A percentile compares a stretch with the other conserved stretches of the same genome.
Conservation (phyloP, 64 coral and sea anemone species). For the Dendrophyllia cribrosa region DNA sequence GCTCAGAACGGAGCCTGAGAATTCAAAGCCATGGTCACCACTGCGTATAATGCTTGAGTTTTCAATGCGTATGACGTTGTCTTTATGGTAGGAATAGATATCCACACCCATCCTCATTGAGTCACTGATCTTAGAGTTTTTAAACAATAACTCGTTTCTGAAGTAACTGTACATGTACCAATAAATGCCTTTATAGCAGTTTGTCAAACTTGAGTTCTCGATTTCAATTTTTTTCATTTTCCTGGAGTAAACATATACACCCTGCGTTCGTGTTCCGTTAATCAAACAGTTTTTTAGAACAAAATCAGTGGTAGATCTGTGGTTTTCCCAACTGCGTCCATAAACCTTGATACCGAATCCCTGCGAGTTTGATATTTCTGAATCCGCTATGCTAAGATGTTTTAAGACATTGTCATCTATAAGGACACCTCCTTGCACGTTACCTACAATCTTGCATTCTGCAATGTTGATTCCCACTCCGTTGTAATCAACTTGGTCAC, state of each 20-base stretch:
- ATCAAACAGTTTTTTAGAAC: slow-evolving; percentile 6
- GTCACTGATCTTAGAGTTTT: no score
- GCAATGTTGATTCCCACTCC: not conserved
- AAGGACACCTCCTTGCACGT: not conserved
- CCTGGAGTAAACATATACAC: not conserved
- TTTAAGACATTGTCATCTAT: not conserved
- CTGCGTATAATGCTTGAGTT: slow-evolving; percentile 59
- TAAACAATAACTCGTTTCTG: no score
- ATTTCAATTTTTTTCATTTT: not conserved
- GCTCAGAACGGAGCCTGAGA: not conserved
- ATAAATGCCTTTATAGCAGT: no score
- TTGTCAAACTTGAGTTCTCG: slow-evolving; percentile 50
- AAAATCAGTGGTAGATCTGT: not conserved
- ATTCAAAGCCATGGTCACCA: no score
- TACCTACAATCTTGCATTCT: not conserved
- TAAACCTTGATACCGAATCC: slow-evolving; percentile 32
- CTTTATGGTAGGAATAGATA: not conserved
- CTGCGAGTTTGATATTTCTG: not conserved
- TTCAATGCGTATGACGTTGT: slow-evolving; percentile 6
- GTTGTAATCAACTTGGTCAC: not conserved
- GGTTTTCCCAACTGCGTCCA: no score
- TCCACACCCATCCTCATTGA: no score
- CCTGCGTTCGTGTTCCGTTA: not conserved
- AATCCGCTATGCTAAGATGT: not conserved
- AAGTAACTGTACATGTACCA: no score